Percentiles rank a stretch among this genome's conserved stretches.
Conservation (phyloP, 1,140 invertebrate species). For the Apis cerana region DNA sequence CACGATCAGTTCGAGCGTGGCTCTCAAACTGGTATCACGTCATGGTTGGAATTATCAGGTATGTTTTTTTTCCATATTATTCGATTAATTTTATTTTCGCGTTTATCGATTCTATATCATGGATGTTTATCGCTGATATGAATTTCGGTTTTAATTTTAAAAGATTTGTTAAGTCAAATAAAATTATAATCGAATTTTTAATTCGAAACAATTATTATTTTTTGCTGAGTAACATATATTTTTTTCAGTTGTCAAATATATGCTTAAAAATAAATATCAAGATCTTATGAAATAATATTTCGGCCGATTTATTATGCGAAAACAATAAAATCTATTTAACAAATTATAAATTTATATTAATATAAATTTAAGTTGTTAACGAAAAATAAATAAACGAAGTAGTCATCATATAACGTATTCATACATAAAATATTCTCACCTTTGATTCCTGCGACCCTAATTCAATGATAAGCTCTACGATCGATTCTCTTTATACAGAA, state of each 20-base stretch:
- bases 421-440: not conserved
- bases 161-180: not conserved
- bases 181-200: too few relatives aligned
- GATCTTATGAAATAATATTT: too few relatives aligned
- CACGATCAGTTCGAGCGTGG: conserved; percentile 65
- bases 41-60: conserved; percentile 75
- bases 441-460: conserved; percentile 48
- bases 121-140: not conserved
- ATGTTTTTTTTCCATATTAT: conserved; percentile 25
- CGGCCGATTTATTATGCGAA: too few relatives aligned
- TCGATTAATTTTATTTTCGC: too few relatives aligned
- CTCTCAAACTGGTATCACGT: conserved; percentile 53
- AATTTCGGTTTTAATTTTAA: not conserved
- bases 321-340: too few relatives aligned
- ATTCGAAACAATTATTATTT: not conserved
- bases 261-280: not conserved
- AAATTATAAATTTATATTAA: too few relatives aligned
- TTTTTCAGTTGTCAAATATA: not conserved
- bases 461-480: conserved; percentile 7
- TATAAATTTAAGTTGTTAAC: too few relatives aligned
- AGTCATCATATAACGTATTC: not conserved
- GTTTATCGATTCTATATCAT: not conserved
- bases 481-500: not conserved
- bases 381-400: not conserved
- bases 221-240: not conserved